Percentiles rank a stretch among this genome's conserved stretches.
Conservation (phyloP, 2,888 invertebrate genomes). For the Pristionchus maxplancki region DNA sequence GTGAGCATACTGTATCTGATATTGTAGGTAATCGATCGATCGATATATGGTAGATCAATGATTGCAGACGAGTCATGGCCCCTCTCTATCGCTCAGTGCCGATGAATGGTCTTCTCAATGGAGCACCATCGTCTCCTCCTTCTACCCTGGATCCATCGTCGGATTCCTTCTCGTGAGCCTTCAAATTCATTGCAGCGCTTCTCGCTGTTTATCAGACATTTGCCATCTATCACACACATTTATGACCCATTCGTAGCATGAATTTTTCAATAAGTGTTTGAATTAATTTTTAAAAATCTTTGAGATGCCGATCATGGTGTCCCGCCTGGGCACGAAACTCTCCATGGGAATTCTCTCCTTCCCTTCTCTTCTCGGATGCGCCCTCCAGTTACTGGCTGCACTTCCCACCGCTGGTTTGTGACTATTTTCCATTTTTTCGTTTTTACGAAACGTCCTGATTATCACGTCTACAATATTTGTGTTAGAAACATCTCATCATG, state of each 20-base stretch:
- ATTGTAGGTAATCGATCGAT: neutral
- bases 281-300: no score
- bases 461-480: no score
- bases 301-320: constrained; percentile 70
- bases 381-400: constrained; percentile 63
- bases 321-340: constrained; percentile 67
- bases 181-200: neutral
- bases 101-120: constrained; percentile 68
- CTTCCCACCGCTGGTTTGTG: constrained; percentile 38
- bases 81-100: neutral
- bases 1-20: neutral
- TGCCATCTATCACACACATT: no score
- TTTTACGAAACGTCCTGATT: neutral
- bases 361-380: constrained; percentile 57
- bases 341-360: constrained; percentile 65
- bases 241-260: no score
- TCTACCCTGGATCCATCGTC: constrained; percentile 74
- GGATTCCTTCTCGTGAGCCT: constrained; percentile 69
- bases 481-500: no score
- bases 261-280: no score
- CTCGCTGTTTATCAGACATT: no score
- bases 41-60: no score
- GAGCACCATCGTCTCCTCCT: constrained; percentile 71
- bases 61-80: constrained; percentile 21
- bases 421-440: neutral